Percentiles rank a stretch among this genome's conserved stretches.
These are phyloP conservation scores for Auanema freiburgensis DNA, from an alignment of 2,888 invertebrate genomes.

Conservation along the genomic window DNA sequence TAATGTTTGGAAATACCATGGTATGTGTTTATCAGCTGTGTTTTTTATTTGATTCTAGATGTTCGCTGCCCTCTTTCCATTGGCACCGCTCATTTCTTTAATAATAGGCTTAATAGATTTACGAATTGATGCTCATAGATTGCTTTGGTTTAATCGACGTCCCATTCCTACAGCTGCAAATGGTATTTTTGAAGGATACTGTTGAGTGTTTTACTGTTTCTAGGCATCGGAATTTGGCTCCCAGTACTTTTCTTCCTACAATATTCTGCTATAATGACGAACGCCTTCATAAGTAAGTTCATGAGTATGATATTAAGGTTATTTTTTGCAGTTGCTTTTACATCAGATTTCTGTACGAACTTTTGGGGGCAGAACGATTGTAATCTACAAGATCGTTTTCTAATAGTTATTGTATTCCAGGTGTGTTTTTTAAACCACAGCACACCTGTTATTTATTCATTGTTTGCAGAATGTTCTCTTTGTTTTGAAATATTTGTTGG, in stretches of 20 bases:
- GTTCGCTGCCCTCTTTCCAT: slow-evolving; percentile 68
- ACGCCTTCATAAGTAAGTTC: slow-evolving; percentile 66
- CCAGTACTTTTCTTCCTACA: slow-evolving; percentile 67
- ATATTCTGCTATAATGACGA: slow-evolving; percentile 67
- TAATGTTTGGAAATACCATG: slow-evolving; percentile 67
- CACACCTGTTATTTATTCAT: no score
- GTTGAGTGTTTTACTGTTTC: neutral
- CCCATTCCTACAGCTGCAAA: slow-evolving; percentile 60
- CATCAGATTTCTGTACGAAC: slow-evolving; percentile 59
- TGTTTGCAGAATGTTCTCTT: slow-evolving; percentile 43
- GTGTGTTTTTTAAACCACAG: no score
- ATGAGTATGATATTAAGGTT: neutral
- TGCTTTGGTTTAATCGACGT: slow-evolving; percentile 64
- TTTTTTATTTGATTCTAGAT: slow-evolving; percentile 59
- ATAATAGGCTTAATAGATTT: slow-evolving; percentile 66
- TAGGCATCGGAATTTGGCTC: slow-evolving; percentile 67
- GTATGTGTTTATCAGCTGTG: slow-evolving; percentile 10
- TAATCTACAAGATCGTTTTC: slow-evolving; percentile 35
- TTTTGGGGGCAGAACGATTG: slow-evolving; percentile 36
- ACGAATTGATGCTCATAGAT: slow-evolving; percentile 43
- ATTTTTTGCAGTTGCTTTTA: slow-evolving; percentile 42
- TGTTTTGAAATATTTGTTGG: slow-evolving; percentile 37
- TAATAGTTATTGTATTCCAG: slow-evolving; percentile 47
- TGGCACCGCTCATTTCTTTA: slow-evolving; percentile 68
- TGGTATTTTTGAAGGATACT: slow-evolving; percentile 22